Conservation (phyloP, 2,888 invertebrate species). For the Temnothorax unifasciatus region DNA sequence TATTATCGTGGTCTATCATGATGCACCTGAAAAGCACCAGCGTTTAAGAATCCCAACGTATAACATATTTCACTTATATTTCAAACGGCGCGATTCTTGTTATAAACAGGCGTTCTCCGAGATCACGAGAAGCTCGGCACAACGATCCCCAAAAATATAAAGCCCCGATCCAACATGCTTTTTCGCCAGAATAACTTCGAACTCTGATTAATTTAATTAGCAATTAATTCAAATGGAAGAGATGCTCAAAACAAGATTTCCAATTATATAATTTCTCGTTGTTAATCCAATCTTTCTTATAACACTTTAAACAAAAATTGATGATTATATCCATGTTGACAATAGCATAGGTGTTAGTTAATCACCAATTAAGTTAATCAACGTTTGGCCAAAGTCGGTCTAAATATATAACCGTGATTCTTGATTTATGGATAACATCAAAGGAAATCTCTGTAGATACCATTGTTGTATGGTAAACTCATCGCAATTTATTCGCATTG, state of each 20-base stretch:
- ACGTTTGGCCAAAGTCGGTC: background rate
- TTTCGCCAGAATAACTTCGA: background rate
- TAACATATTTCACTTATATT: background rate
- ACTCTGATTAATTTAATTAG: background rate
- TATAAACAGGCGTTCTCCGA: background rate
- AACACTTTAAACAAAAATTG: background rate
- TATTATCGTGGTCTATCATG: constrained; percentile 6
- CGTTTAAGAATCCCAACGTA: background rate
- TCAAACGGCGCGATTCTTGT: background rate
- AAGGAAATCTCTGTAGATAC: background rate
- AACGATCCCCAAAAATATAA: background rate
- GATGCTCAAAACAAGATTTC: background rate
- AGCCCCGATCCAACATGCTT: background rate
- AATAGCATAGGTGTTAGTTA: background rate
- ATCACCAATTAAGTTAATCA: background rate
- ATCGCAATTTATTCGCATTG: background rate
- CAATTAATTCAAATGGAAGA: background rate
- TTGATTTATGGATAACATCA: background rate
- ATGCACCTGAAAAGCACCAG: constrained; percentile 35
- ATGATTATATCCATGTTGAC: too few species aligned
- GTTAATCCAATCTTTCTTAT: background rate
- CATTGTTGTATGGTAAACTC: background rate
- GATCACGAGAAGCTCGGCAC: background rate
- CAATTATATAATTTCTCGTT: background rate
- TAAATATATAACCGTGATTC: background rate